These are phyloP conservation scores for Catocala sponsa DNA, from an alignment of 2,888 invertebrate genomes.

Conservation along the genomic window DNA sequence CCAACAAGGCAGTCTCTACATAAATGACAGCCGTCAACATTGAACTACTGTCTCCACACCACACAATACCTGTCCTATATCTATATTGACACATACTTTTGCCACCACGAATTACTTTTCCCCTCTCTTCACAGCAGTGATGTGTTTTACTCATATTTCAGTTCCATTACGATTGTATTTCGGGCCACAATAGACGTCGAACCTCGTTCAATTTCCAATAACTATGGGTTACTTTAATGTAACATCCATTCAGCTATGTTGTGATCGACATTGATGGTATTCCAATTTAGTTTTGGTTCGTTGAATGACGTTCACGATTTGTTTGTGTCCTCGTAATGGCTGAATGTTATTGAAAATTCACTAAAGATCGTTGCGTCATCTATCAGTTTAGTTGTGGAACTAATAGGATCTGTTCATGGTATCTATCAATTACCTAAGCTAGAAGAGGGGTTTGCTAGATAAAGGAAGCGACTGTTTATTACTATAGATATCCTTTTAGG, in stretches of 20 bases:
- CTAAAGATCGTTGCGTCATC: conserved; percentile 33
- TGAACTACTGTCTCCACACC: no score
- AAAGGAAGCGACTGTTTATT: neutral
- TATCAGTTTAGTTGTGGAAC: conserved; percentile 19
- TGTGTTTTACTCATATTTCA: conserved; percentile 44
- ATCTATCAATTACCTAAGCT: neutral
- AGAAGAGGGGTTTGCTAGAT: neutral
- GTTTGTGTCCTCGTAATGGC: conserved; percentile 40
- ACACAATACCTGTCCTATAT: neutral
- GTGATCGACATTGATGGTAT: conserved; percentile 41
- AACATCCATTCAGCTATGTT: conserved; percentile 37
- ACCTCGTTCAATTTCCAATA: conserved; percentile 55
- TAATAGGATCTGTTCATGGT: conserved; percentile 5
- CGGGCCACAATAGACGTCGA: conserved; percentile 49
- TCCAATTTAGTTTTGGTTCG: conserved; percentile 44
- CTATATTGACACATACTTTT: neutral
- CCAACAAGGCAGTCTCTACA: no score
- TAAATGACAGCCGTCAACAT: no score
- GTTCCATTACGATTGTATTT: conserved; percentile 55
- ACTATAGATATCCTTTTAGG: neutral
- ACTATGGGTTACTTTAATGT: conserved; percentile 47
- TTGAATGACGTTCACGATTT: conserved; percentile 34
- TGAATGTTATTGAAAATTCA: conserved; percentile 32
- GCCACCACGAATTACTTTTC: neutral
- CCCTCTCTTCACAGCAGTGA: conserved; percentile 15